phyloP scores from a whole-genome alignment of 2,888 invertebrate species.

The Priocnemis perturbator region DNA sequence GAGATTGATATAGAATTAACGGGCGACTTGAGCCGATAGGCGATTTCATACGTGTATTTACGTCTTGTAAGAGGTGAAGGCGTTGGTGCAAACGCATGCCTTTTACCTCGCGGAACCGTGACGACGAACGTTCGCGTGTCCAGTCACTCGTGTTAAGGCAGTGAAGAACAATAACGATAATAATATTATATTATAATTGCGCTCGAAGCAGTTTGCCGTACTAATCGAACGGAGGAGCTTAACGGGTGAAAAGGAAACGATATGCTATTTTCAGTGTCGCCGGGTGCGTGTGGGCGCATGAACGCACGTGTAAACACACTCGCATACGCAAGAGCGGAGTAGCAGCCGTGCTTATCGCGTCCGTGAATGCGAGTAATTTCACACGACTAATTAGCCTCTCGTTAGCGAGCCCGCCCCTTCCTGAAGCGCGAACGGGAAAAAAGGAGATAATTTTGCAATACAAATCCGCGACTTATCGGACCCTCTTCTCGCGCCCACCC shows the following conservation, averaged over 20 bases:
- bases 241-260: constrained; percentile 30
- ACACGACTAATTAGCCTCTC: constrained; percentile 66
- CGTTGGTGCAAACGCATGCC: too few species aligned
- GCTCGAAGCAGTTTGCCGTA: neutral
- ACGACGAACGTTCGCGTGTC: constrained; percentile 8
- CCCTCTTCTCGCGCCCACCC: neutral
- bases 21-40: too few species aligned
- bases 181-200: constrained; percentile 9
- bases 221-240: neutral
- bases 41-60: too few species aligned
- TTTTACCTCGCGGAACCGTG: neutral
- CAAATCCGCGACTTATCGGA: constrained; percentile 70
- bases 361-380: constrained; percentile 55
- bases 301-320: too few species aligned
- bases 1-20: too few species aligned
- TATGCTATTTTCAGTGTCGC: constrained; percentile 32
- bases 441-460: constrained; percentile 60
- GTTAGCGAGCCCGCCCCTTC: constrained; percentile 56
- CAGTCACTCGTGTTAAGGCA: constrained; percentile 1
- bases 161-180: constrained; percentile 22
- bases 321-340: constrained; percentile 1
- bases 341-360: constrained; percentile 46
- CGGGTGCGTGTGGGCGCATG: constrained; percentile 17
- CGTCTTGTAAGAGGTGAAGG: too few species aligned
- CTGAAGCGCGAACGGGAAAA: constrained; percentile 27